Base-by-base conservation (phyloP, 1,140 invertebrate genomes). In the Calephelis virginiensis region DNA sequence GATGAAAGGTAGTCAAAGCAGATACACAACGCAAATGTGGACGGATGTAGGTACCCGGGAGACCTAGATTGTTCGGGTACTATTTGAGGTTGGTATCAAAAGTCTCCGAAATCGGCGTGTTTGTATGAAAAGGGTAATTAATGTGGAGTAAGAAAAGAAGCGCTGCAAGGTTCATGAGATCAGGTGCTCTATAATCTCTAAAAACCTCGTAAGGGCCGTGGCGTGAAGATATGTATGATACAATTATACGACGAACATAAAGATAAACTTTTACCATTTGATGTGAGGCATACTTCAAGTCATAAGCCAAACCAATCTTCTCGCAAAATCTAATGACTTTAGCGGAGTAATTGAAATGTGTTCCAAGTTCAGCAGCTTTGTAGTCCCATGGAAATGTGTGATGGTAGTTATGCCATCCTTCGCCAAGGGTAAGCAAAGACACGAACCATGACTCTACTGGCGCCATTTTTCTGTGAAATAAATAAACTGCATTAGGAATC, bases 341-440 rank as follows among this genome's bases (percentile, higher is more conserved):
- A 0, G 92, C 90, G 0, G 92, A 91, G 9, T 80, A 43, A 71
- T 93, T 93, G 64, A 92, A 91, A 7, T 79, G 81, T 59, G 71
- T 85, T 14, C 78, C 91, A 45, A 83, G 89, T 75, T 96, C 95
- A 28, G 93, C 93, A 2, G 94, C 93, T 56, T 92, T 89, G 75
- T 95, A 95, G 85, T 96, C 95, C 89, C 94, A 94, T 0, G 95
- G 95, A 83, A 96, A 96, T 0, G 93, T 92, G 77, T 97, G 96
- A 77, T 97, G 96, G 84, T 96, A 97, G 84, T 97, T 96, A 82
- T 96, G 95, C 93, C 95, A 96, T 3, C 95, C 95, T 90, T 94
- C 94, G 5, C 94, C 94, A 4, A 87, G 66, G 1, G 86, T 86
- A 46, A 94, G 71, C 4, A 92, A 78, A 0, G 93, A 90, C 0